A percentile compares a stretch with the other conserved stretches of the same genome.
Evolutionary conservation across 1,140 invertebrate genomes (phyloP).

Genomic region (Cardiocondyla obscurior): DNA sequence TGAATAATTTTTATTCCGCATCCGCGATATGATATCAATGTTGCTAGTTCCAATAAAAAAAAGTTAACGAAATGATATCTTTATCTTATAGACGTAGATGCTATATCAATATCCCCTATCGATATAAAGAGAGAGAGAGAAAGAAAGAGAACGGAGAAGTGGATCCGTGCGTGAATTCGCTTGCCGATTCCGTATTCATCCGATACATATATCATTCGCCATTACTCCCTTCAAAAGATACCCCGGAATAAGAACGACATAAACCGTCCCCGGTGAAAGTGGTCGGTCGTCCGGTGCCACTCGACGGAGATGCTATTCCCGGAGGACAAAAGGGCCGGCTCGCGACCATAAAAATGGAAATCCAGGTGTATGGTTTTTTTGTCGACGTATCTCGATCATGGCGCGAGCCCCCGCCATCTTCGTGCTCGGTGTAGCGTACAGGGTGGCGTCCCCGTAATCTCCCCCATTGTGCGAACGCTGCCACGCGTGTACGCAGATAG

Average conservation of each 20-base stretch:
- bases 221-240: background rate
- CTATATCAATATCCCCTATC: background rate
- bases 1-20: background rate
- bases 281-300: background rate
- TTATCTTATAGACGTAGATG: background rate
- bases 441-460: slow-evolving; percentile 65
- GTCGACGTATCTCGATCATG: slow-evolving; percentile 18
- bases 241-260: slow-evolving; percentile 1
- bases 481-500: slow-evolving; percentile 70
- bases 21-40: background rate
- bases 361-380: slow-evolving; percentile 50
- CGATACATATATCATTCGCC: slow-evolving; percentile 18
- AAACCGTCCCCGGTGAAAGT: background rate
- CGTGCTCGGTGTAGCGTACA: slow-evolving; percentile 65
- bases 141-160: background rate
- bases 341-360: slow-evolving; percentile 52
- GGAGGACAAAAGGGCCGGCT: slow-evolving; percentile 8
- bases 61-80: background rate
- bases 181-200: slow-evolving; percentile 3
- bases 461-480: slow-evolving; percentile 66
- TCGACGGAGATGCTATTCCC: background rate
- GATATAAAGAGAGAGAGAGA: too few relatives aligned
- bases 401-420: slow-evolving; percentile 57
- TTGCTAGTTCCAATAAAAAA: too few relatives aligned
- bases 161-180: background rate